phyloP scores from a whole-genome alignment of 2,888 invertebrate genomes.

The Sympetrum striolatum region DNA sequence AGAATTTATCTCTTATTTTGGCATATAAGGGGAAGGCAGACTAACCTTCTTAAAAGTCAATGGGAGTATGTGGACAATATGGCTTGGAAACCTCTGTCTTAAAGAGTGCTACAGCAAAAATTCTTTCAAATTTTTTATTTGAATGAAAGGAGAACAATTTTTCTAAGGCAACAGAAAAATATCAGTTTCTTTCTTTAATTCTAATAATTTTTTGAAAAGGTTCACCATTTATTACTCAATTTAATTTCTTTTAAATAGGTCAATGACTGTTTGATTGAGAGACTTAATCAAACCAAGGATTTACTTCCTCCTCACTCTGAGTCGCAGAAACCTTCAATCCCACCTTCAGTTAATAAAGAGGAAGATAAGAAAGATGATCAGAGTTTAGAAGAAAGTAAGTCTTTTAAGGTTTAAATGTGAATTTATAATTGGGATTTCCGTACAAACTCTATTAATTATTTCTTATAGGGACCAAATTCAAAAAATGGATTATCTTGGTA shows the following conservation, averaged over 20 bases:
- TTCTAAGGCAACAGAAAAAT: too few species aligned
- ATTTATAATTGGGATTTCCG: neutral
- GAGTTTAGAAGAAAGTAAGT: neutral
- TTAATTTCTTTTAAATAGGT: conserved; percentile 54
- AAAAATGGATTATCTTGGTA: too few species aligned
- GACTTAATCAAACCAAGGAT: conserved; percentile 58
- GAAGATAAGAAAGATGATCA: neutral
- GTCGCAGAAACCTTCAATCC: neutral
- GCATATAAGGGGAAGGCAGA: too few species aligned
- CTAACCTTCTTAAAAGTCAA: too few species aligned
- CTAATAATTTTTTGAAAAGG: too few species aligned
- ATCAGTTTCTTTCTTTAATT: too few species aligned
- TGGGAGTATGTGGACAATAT: too few species aligned
- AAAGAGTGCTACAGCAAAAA: too few species aligned
- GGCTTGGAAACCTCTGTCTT: too few species aligned
- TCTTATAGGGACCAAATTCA: neutral
- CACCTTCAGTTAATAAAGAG: conserved; percentile 2
- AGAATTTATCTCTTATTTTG: too few species aligned
- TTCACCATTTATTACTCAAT: neutral
- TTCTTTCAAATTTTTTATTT: too few species aligned
- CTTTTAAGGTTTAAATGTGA: neutral
- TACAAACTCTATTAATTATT: neutral
- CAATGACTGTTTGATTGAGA: conserved; percentile 59
- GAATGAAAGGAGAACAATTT: too few species aligned
- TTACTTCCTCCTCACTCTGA: conserved; percentile 52